Evolutionary conservation across 2,113 vertebrate genomes (phyloP).

Genomic region (Eclectus roratus): DNA sequence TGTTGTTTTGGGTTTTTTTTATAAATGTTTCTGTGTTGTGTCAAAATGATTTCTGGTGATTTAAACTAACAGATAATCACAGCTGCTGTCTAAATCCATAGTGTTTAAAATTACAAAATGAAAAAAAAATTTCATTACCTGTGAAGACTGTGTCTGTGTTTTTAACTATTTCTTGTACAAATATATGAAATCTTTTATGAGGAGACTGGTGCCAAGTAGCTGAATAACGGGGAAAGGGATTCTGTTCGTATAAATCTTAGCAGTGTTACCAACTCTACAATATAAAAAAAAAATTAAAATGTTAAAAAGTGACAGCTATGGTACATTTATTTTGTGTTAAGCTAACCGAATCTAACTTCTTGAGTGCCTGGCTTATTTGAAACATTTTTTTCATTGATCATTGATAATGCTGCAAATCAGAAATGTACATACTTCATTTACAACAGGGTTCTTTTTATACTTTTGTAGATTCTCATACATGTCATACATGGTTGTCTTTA

Average conservation of each 20-base stretch:
- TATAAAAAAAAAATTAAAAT: conserved; percentile 96
- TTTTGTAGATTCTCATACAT: conserved; percentile 97
- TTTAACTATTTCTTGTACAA: conserved; percentile 99
- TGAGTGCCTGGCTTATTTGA: conserved; percentile 95
- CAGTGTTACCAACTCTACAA: conserved; percentile 98
- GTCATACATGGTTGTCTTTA: conserved; percentile 96
- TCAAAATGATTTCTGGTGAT: conserved; percentile 99
- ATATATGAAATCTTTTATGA: conserved; percentile 99
- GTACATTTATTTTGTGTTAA: conserved; percentile 96
- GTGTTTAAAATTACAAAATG: conserved; percentile 98
- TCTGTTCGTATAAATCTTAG: conserved; percentile 99
- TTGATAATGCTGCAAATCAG: conserved; percentile 97
- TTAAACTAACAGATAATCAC: conserved; percentile 98
- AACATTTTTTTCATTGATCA: conserved; percentile 94
- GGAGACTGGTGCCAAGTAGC: conserved; percentile 99
- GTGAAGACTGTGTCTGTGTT: conserved; percentile 99
- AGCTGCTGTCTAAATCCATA: conserved; percentile 99
- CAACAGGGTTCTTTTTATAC: conserved; percentile 97
- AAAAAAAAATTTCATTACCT: conserved; percentile 97
- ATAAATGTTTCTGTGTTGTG: conserved; percentile 99
- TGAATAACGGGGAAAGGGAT: conserved; percentile 92
- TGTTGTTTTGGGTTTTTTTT: conserved; percentile 75
- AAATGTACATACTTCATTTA: conserved; percentile 99
- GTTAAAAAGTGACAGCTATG: conserved; percentile 97
- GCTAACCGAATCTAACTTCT: conserved; percentile 98